Conservation (phyloP, 2,888 invertebrate species). For the Caenorhabditis sp. region DNA sequence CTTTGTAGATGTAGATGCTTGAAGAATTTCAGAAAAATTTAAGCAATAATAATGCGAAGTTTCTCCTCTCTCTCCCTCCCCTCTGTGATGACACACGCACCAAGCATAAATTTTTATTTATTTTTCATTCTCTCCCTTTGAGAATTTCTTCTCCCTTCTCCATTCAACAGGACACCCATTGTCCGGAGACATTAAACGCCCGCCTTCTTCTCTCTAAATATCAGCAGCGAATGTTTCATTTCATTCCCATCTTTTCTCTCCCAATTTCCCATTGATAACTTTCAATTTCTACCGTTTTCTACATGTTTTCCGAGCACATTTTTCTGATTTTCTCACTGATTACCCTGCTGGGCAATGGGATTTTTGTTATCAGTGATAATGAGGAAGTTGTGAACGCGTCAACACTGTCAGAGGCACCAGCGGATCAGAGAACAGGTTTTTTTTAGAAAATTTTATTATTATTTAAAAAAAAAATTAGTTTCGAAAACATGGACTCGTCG, state of each 20-base stretch:
- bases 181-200: too few species aligned
- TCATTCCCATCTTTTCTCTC: neutral
- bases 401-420: conserved; percentile 16
- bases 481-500: conserved; percentile 61
- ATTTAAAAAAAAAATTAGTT: too few species aligned
- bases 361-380: neutral
- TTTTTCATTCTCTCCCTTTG: neutral
- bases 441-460: too few species aligned
- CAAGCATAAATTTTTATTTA: conserved; percentile 43
- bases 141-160: neutral
- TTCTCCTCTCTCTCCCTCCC: neutral
- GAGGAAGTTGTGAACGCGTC: neutral
- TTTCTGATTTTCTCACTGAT: neutral
- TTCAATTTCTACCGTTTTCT: neutral
- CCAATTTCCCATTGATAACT: neutral
- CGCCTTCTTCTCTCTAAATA: too few species aligned
- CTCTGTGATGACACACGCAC: conserved; percentile 24
- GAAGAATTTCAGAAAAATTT: neutral
- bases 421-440: conserved; percentile 35
- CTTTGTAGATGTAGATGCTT: neutral
- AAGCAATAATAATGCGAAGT: conserved; percentile 1
- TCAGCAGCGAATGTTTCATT: neutral
- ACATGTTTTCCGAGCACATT: conserved; percentile 36
- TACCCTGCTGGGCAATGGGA: neutral
- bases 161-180: neutral